Percentiles rank a stretch among this genome's conserved stretches.
Evolutionary conservation across 2,888 invertebrate species (phyloP).

Genomic region (Lepetodrilus schrolli): DNA sequence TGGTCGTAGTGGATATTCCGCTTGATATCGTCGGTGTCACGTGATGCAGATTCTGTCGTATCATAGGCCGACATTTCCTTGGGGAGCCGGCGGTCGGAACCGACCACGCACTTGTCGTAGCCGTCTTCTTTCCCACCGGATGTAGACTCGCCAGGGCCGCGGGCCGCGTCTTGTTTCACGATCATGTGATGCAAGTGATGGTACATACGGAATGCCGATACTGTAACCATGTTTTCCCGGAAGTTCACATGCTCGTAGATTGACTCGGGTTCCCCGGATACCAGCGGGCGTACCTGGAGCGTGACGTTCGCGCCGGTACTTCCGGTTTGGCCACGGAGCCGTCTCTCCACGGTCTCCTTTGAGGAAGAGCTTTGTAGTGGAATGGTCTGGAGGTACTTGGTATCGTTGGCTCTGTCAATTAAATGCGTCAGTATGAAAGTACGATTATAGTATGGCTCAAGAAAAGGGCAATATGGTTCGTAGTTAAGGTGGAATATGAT

Average conservation of each 20-base stretch:
- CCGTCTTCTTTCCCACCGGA: neutral
- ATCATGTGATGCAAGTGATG: neutral
- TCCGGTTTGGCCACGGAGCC: constrained; percentile 1
- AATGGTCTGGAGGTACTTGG: constrained; percentile 1
- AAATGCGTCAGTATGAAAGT: too few species aligned
- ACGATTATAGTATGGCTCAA: too few species aligned
- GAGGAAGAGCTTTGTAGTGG: neutral
- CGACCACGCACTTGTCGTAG: constrained; percentile 4
- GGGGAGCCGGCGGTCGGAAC: neutral
- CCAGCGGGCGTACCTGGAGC: neutral
- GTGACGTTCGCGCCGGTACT: neutral
- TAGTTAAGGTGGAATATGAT: too few species aligned
- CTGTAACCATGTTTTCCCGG: neutral
- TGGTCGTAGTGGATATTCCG: neutral
- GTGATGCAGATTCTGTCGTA: neutral
- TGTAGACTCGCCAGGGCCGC: neutral
- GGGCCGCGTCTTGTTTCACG: neutral
- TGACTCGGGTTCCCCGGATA: neutral
- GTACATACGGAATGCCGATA: too few species aligned
- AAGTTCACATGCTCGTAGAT: neutral
- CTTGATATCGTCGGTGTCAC: neutral
- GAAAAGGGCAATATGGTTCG: too few species aligned
- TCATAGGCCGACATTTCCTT: neutral
- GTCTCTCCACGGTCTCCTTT: neutral
- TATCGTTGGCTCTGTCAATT: neutral